A percentile compares a stretch with the other conserved stretches of the same genome.
Conservation (phyloP, 2,113 vertebrate species). For the Festucalex cinctus region DNA sequence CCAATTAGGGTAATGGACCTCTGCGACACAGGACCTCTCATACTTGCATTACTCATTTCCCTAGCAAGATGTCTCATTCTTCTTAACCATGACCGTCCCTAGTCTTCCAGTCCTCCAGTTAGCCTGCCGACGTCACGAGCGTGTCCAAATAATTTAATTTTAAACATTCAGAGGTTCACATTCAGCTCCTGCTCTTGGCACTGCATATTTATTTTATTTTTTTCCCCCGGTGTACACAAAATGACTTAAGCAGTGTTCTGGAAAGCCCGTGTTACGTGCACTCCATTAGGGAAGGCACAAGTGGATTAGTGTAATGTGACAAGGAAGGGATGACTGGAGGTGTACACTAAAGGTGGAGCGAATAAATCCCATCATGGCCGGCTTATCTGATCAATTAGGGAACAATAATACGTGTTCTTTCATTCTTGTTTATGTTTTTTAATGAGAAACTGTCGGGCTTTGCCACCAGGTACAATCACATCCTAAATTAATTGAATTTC, state of each 20-base stretch:
- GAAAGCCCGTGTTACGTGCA: conserved; percentile 56
- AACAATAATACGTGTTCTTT: conserved; percentile 42
- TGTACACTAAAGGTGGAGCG: conserved; percentile 43
- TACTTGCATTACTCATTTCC: conserved; percentile 22
- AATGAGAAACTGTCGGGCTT: conserved; percentile 58
- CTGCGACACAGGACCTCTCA: conserved; percentile 27
- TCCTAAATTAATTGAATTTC: not conserved
- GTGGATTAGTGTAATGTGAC: conserved; percentile 49
- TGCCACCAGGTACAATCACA: conserved; percentile 61
- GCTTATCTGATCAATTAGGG: conserved; percentile 73
- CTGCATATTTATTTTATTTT: conserved; percentile 29
- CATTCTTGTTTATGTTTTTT: conserved; percentile 36
- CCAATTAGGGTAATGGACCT: conserved; percentile 69
- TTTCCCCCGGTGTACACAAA: conserved; percentile 40
- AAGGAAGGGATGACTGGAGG: conserved; percentile 15
- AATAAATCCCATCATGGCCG: conserved; percentile 45
- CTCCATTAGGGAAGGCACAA: conserved; percentile 48
- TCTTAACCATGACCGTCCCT: conserved; percentile 9
- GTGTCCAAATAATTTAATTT: conserved; percentile 53
- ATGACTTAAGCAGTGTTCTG: conserved; percentile 59
- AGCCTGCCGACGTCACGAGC: conserved; percentile 32
- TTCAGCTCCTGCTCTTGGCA: conserved; percentile 19
- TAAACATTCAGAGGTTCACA: conserved; percentile 57
- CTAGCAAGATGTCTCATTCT: conserved; percentile 31
- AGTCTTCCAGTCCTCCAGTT: conserved; percentile 25